These are phyloP conservation scores for Lucilia cuprina DNA, from an alignment of 1,140 invertebrate genomes.

Conservation along the genomic window DNA sequence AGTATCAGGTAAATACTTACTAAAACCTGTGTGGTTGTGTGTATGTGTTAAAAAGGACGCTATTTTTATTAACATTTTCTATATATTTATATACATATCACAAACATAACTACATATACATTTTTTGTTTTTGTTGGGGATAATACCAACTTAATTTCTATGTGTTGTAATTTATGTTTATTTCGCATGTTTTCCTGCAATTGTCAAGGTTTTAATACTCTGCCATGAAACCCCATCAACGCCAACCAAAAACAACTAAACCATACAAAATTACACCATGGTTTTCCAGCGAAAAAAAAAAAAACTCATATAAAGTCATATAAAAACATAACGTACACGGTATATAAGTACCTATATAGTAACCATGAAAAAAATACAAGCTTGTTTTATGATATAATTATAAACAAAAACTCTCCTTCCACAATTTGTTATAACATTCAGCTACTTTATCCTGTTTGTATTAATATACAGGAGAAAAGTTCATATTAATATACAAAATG, in stretches of 20 bases:
- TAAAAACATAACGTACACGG: neutral
- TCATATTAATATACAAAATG: too few species aligned
- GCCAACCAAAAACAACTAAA: neutral
- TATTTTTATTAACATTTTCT: too few species aligned
- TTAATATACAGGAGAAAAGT: too few species aligned
- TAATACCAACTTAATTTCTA: constrained; percentile 32
- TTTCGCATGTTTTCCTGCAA: constrained; percentile 57
- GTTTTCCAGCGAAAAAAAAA: neutral
- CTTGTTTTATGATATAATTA: constrained; percentile 53
- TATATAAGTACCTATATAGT: neutral
- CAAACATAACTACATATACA: neutral
- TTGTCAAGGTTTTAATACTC: constrained; percentile 51
- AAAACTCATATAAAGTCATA: neutral
- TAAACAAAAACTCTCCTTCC: neutral
- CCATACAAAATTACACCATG: neutral
- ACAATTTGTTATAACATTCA: too few species aligned
- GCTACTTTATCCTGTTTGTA: too few species aligned
- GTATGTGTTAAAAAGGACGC: too few species aligned
- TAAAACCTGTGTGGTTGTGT: too few species aligned
- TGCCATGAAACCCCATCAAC: neutral
- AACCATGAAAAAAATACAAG: neutral
- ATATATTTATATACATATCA: too few species aligned
- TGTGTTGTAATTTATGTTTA: constrained; percentile 54
- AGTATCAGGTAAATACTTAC: too few species aligned
- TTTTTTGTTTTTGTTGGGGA: neutral